Percentiles rank a stretch among this genome's conserved stretches.
These are phyloP conservation scores for Malaclemys terrapin DNA, from an alignment of 2,113 vertebrate species.

Conservation along the genomic window DNA sequence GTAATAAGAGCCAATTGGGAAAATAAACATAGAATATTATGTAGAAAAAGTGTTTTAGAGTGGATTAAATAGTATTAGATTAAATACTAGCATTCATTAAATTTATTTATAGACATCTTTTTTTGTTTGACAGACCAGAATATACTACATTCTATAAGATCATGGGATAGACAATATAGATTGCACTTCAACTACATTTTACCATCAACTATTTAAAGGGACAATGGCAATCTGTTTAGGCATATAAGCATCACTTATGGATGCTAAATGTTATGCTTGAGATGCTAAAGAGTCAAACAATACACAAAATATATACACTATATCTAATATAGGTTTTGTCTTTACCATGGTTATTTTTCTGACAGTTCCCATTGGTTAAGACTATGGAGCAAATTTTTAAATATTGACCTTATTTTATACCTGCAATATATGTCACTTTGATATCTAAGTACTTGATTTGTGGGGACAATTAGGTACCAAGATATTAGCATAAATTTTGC, in stretches of 20 bases:
- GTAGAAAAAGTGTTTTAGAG: not conserved
- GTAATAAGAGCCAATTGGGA: not conserved
- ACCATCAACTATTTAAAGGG: not conserved
- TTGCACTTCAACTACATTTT: not conserved
- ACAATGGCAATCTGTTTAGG: not conserved
- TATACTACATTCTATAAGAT: accelerated
- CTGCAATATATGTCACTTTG: not conserved
- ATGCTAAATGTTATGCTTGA: not conserved
- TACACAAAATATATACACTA: not conserved
- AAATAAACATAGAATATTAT: not conserved
- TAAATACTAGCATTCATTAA: not conserved
- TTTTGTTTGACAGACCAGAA: not conserved
- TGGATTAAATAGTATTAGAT: not conserved
- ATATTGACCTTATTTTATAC: not conserved
- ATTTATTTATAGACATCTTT: not conserved
- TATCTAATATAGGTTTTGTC: not conserved
- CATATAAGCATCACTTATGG: not conserved
- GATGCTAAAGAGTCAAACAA: not conserved
- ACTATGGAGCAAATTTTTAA: not conserved
- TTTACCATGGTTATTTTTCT: not conserved
- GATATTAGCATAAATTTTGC: not conserved
- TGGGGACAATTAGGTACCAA: not conserved
- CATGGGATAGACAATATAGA: not conserved
- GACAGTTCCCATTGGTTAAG: not conserved
- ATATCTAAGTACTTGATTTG: not conserved